Conservation (phyloP, 1,140 invertebrate genomes). For the Drosophila tristis region DNA sequence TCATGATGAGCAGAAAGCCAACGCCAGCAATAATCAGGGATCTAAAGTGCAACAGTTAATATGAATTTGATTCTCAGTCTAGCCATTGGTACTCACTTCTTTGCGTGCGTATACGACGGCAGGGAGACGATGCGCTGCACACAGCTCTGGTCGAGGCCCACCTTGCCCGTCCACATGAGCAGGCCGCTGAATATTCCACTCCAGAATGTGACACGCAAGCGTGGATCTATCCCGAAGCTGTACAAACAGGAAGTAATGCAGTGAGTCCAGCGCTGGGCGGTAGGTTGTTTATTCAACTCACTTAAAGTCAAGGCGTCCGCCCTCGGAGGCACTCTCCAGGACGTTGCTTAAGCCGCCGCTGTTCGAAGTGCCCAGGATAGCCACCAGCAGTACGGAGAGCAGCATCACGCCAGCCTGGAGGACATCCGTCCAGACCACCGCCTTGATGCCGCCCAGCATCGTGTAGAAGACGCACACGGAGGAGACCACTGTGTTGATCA, state of each 20-base stretch:
- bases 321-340: slow-evolving; percentile 86
- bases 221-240: slow-evolving; percentile 68
- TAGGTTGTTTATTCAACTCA: slow-evolving; percentile 68
- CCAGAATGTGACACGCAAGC: slow-evolving; percentile 62
- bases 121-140: slow-evolving; percentile 77
- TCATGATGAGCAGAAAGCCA: slow-evolving; percentile 85
- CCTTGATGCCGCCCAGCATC: slow-evolving; percentile 92
- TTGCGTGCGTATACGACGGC: slow-evolving; percentile 66
- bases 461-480: slow-evolving; percentile 93
- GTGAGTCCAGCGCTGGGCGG: neutral
- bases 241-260: neutral
- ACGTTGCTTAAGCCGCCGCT: slow-evolving; percentile 89
- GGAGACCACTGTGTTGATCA: slow-evolving; percentile 89
- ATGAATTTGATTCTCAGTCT: neutral
- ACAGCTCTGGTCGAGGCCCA: slow-evolving; percentile 75
- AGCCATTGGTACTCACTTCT: slow-evolving; percentile 46
- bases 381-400: slow-evolving; percentile 88
- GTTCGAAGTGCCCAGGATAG: slow-evolving; percentile 87
- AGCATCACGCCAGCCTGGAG: slow-evolving; percentile 92
- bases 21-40: slow-evolving; percentile 85
- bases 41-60: slow-evolving; percentile 50
- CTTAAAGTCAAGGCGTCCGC: slow-evolving; percentile 87
- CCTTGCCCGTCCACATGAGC: slow-evolving; percentile 69
- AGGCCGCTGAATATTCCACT: slow-evolving; percentile 51
- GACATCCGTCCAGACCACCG: slow-evolving; percentile 94